These are phyloP conservation scores for Myotis brandtii DNA, from an alignment of 2,113 vertebrate genomes.

Conservation along the genomic window DNA sequence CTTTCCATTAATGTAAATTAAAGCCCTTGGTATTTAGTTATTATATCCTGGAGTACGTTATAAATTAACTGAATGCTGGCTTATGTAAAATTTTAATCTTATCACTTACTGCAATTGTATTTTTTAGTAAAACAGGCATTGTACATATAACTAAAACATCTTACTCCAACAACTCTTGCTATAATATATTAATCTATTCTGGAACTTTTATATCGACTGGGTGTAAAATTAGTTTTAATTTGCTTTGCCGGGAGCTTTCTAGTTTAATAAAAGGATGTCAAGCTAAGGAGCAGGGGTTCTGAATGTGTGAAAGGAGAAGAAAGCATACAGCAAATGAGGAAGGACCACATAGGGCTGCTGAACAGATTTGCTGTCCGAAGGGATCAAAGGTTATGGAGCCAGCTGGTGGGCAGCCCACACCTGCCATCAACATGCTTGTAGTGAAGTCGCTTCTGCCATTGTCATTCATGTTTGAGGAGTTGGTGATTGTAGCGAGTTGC, in stretches of 20 bases:
- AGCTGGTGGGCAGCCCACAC: constrained; percentile 71
- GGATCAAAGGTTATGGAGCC: constrained; percentile 71
- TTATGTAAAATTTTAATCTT: constrained; percentile 51
- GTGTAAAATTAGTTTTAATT: constrained; percentile 70
- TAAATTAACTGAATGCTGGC: constrained; percentile 5
- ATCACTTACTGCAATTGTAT: background rate
- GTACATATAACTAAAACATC: background rate
- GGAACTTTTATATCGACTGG: constrained; percentile 31
- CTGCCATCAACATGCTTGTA: constrained; percentile 49
- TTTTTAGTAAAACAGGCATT: background rate
- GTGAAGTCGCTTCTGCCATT: background rate
- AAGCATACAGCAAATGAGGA: constrained; percentile 60
- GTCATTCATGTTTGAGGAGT: background rate
- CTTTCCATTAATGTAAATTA: constrained; percentile 36
- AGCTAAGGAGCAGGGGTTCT: constrained; percentile 46
- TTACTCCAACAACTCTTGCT: constrained; percentile 6
- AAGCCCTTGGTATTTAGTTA: constrained; percentile 21
- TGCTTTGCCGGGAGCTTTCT: constrained; percentile 67
- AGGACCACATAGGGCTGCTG: constrained; percentile 67
- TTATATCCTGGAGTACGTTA: background rate
- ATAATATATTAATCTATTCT: constrained; percentile 27
- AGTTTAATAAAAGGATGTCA: constrained; percentile 68
- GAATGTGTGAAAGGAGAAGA: constrained; percentile 62
- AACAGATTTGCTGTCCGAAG: constrained; percentile 69
- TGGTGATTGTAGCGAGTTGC: background rate